Percentiles rank a stretch among this genome's conserved stretches.
phyloP scores from a whole-genome alignment of 2,113 vertebrate genomes.

The Muscicapa adusta region DNA sequence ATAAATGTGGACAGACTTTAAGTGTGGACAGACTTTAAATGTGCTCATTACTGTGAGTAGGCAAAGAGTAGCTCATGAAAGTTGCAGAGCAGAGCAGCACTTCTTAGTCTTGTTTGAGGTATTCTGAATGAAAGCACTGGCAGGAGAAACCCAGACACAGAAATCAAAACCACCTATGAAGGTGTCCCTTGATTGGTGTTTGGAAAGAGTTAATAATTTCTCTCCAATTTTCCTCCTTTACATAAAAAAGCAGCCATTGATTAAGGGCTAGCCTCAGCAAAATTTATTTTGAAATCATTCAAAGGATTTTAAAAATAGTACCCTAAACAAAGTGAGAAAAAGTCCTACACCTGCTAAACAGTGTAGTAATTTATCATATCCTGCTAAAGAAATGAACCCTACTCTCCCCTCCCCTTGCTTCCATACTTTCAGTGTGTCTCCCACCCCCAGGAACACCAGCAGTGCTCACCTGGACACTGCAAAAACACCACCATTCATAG shows the following conservation, averaged over 20 bases:
- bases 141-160: background rate
- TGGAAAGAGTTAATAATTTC: background rate
- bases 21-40: slow-evolving; percentile 56
- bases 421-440: background rate
- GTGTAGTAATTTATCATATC: background rate
- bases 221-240: background rate
- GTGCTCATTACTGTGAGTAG: slow-evolving; percentile 53
- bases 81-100: background rate
- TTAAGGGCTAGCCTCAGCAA: background rate
- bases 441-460: background rate
- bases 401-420: background rate
- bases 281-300: background rate
- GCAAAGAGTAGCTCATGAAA: slow-evolving; percentile 38
- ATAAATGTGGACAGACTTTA: slow-evolving; percentile 67
- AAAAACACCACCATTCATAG: slow-evolving; percentile 92
- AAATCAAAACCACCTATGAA: background rate
- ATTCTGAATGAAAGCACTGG: background rate
- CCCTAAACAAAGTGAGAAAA: background rate
- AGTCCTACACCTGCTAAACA: background rate
- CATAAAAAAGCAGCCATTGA: background rate
- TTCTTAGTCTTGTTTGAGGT: background rate
- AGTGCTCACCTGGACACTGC: slow-evolving; percentile 88
- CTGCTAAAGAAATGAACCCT: background rate
- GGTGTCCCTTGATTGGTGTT: background rate
- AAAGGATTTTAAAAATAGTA: background rate